Evolutionary conservation across 2,797 vertebrate genomes (phyloP).

Genomic region (Sciurus carolinensis): DNA sequence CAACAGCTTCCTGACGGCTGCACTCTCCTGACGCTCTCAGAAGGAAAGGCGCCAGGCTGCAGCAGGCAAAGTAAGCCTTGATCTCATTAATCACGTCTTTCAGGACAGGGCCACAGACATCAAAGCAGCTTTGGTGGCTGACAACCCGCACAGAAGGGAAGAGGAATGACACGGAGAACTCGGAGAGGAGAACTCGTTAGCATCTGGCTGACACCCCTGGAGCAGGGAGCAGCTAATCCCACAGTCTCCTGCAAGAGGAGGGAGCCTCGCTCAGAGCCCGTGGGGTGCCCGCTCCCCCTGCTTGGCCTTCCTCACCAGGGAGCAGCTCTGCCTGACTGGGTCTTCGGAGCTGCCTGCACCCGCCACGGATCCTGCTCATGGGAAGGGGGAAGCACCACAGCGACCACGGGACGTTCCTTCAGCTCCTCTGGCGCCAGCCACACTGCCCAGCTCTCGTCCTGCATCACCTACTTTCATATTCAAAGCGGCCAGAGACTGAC

Average conservation of each 20-base stretch:
- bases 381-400: neutral
- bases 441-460: neutral
- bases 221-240: too few relatives aligned
- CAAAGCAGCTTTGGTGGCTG: conserved; percentile 38
- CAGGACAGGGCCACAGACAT: conserved; percentile 3
- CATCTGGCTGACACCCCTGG: neutral
- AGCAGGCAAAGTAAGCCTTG: conserved; percentile 9
- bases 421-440: neutral
- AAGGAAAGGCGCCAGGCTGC: conserved; percentile 5
- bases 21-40: neutral
- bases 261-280: too few relatives aligned
- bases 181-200: neutral
- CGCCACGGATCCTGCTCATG: neutral
- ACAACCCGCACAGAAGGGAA: neutral
- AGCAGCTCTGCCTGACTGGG: neutral
- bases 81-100: conserved; percentile 65
- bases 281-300: conserved; percentile 12
- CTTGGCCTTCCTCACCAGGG: conserved; percentile 46
- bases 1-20: neutral
- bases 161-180: conserved; percentile 44
- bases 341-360: neutral
- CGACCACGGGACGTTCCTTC: neutral
- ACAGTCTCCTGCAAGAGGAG: too few relatives aligned
- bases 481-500: neutral
- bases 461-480: neutral